These are phyloP conservation scores for Aspidapion aeneum DNA, from an alignment of 2,888 invertebrate species.

Conservation along the genomic window DNA sequence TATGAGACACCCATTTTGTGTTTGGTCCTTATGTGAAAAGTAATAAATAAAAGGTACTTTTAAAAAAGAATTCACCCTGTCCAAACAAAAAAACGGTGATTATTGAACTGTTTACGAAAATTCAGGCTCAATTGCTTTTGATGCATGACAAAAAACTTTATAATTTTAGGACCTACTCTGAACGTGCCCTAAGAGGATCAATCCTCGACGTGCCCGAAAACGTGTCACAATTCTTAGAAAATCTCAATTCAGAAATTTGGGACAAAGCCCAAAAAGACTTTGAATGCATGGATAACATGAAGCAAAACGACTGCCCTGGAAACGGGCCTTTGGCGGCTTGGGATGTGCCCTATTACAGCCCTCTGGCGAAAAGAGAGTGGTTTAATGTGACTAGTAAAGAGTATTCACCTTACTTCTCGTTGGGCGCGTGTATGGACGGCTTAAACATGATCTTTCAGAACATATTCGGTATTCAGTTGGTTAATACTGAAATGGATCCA, in stretches of 20 bases:
- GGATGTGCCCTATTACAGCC: slow-evolving; percentile 86
- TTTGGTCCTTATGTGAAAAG: too few species aligned
- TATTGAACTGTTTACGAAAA: too few species aligned
- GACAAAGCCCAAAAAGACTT: slow-evolving; percentile 74
- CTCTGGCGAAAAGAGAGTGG: slow-evolving; percentile 67
- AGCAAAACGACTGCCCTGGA: slow-evolving; percentile 47
- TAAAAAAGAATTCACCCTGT: too few species aligned
- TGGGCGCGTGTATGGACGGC: slow-evolving; percentile 97
- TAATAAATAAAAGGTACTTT: too few species aligned
- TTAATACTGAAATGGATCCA: slow-evolving; percentile 65
- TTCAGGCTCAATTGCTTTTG: too few species aligned
- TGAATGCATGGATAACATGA: slow-evolving; percentile 70
- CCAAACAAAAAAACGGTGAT: too few species aligned
- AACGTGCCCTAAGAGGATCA: slow-evolving; percentile 86
- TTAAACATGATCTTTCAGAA: slow-evolving; percentile 82
- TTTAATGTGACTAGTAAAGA: slow-evolving; percentile 68
- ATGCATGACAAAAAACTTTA: too few species aligned
- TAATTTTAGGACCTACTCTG: slow-evolving; percentile 77
- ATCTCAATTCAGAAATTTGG: slow-evolving; percentile 66
- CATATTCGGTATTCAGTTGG: slow-evolving; percentile 77
- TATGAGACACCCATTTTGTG: too few species aligned
- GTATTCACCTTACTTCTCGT: slow-evolving; percentile 81
- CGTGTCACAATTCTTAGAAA: slow-evolving; percentile 76
- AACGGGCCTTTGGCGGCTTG: slow-evolving; percentile 57
- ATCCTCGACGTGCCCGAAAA: slow-evolving; percentile 78